Conservation (phyloP, 2,888 invertebrate species). For the Ptilodon capucinus region DNA sequence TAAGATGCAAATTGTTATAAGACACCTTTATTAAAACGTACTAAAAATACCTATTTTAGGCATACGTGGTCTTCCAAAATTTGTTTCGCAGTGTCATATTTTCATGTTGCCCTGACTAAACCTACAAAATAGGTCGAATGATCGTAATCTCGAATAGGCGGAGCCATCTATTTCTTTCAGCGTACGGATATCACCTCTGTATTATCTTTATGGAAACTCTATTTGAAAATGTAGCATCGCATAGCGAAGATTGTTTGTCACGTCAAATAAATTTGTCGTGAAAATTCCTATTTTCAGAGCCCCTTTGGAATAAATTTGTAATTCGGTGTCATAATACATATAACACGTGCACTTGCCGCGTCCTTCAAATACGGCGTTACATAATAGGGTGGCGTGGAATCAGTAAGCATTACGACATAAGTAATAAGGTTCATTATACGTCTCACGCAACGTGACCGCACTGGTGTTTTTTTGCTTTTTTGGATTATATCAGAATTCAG, state of each 20-base stretch:
- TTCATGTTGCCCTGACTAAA: too few relatives aligned
- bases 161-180: too few relatives aligned
- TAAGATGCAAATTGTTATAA: too few relatives aligned
- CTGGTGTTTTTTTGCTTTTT: neutral
- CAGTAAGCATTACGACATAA: constrained; percentile 29
- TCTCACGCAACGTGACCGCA: constrained; percentile 11
- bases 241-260: constrained; percentile 37
- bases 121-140: too few relatives aligned
- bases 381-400: constrained; percentile 34
- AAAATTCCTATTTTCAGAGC: constrained; percentile 28
- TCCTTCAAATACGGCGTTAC: constrained; percentile 38
- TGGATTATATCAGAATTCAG: neutral
- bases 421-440: constrained; percentile 35
- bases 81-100: too few relatives aligned
- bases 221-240: constrained; percentile 39
- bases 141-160: too few relatives aligned
- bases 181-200: constrained; percentile 12
- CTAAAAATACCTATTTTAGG: too few relatives aligned
- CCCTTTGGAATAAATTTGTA: neutral
- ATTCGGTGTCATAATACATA: neutral
- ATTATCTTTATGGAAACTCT: constrained; percentile 48
- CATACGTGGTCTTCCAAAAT: too few relatives aligned
- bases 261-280: constrained; percentile 36
- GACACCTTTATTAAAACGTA: too few relatives aligned
- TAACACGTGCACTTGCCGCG: constrained; percentile 52